Percentiles rank a stretch among this genome's conserved stretches.
phyloP scores from a whole-genome alignment of 2,797 vertebrate genomes.

The Cynodonichthys magdalenae region DNA sequence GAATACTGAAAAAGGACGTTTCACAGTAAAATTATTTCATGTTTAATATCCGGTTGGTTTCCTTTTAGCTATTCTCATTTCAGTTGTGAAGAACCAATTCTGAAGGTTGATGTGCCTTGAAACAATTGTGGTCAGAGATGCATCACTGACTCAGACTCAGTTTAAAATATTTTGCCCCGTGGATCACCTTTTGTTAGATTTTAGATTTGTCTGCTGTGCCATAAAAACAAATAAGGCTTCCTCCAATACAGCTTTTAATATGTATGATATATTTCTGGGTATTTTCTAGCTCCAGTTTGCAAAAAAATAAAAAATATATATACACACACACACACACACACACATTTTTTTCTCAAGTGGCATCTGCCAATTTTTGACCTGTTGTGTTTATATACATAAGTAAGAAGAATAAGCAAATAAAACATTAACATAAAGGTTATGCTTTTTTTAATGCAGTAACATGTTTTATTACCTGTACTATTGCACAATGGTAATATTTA shows the following conservation, averaged over 20 bases:
- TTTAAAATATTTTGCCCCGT: slow-evolving; percentile 22
- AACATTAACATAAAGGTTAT: no score
- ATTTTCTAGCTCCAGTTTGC: background rate
- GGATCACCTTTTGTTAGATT: slow-evolving; percentile 22
- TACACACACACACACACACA: no score
- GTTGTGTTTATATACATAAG: no score
- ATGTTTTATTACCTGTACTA: no score
- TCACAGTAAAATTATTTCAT: slow-evolving; percentile 66
- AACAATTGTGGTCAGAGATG: slow-evolving; percentile 49
- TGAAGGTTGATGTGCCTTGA: slow-evolving; percentile 49
- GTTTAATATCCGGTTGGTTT: slow-evolving; percentile 66
- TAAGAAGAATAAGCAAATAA: no score
- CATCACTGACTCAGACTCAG: slow-evolving; percentile 27
- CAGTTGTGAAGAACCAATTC: slow-evolving; percentile 45
- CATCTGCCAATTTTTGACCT: background rate
- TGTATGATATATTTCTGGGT: background rate
- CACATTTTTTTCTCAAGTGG: background rate
- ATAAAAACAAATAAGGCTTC: slow-evolving; percentile 5
- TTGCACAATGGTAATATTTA: no score
- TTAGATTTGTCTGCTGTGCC: slow-evolving; percentile 15
- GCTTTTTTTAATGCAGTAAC: no score
- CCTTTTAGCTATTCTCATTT: slow-evolving; percentile 57
- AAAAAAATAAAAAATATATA: no score
- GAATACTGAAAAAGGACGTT: slow-evolving; percentile 63
- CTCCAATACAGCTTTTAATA: background rate